phyloP scores from a whole-genome alignment of 2,797 vertebrate genomes.

The Anguilla megastoma region DNA sequence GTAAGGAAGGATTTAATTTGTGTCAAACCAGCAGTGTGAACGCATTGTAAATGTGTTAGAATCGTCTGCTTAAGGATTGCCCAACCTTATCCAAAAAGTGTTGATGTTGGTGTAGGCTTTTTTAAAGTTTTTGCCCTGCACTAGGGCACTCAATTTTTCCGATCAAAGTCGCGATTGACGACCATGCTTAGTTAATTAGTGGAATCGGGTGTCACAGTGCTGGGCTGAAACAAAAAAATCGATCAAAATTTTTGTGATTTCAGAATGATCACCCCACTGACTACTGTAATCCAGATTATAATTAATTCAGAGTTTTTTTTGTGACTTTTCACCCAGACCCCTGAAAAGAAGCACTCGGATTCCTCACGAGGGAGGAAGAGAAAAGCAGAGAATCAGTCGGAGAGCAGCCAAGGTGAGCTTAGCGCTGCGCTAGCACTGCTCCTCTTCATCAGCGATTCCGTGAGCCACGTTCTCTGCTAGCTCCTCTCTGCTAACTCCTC shows the following conservation, averaged over 20 bases:
- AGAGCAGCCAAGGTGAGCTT: conserved; percentile 94
- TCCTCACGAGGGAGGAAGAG: conserved; percentile 93
- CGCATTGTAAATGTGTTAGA: neutral
- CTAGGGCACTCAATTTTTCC: too few species aligned
- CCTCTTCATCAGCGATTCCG: neutral
- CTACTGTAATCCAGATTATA: conserved; percentile 5
- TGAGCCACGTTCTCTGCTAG: neutral
- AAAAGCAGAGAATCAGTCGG: conserved; percentile 95
- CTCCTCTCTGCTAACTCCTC: neutral
- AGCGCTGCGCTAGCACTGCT: neutral
- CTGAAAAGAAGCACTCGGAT: conserved; percentile 95
- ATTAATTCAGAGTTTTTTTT: conserved; percentile 1
- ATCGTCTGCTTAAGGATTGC: too few species aligned
- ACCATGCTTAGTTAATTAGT: neutral
- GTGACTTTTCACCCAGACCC: conserved; percentile 77
- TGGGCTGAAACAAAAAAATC: neutral
- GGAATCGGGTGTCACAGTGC: neutral
- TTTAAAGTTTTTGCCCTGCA: too few species aligned
- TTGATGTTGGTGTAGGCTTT: too few species aligned
- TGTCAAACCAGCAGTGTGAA: neutral
- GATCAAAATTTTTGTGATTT: too few species aligned
- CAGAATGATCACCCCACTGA: too few species aligned
- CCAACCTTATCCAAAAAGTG: too few species aligned
- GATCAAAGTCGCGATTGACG: too few species aligned
- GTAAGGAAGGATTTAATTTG: neutral